These are phyloP conservation scores for Caenorhabditis sp. DNA, from an alignment of 2,888 invertebrate genomes.

Conservation along the genomic window DNA sequence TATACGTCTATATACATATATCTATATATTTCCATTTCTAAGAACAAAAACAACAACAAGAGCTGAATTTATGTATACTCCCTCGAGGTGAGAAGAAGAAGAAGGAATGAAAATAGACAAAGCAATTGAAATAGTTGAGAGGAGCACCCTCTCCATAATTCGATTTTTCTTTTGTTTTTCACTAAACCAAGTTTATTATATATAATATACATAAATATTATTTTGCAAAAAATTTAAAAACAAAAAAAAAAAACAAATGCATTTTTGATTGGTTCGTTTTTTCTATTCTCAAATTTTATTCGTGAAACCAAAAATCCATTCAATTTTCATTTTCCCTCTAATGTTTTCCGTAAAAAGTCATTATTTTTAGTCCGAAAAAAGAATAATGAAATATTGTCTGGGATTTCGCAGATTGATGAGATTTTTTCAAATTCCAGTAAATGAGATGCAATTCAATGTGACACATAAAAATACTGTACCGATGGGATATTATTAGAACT, in stretches of 20 bases:
- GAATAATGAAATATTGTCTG: no score
- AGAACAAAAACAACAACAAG: constrained; percentile 21
- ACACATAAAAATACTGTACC: no score
- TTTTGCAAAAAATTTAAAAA: not conserved
- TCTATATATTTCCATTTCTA: constrained; percentile 3
- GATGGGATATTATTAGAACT: no score
- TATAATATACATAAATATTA: not conserved
- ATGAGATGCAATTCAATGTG: not conserved
- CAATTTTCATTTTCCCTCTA: no score
- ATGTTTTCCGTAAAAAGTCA: no score
- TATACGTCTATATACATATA: not conserved
- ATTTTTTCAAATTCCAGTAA: not conserved
- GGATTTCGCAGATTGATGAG: no score
- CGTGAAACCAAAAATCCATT: not conserved
- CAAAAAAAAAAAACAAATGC: constrained; percentile 9
- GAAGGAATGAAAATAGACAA: constrained; percentile 1
- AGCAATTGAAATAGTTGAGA: constrained; percentile 32
- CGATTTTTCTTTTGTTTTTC: not conserved
- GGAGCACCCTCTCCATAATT: not conserved
- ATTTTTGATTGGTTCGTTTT: not conserved
- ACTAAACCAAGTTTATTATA: not conserved
- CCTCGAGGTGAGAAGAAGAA: constrained; percentile 1
- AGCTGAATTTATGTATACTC: constrained; percentile 26
- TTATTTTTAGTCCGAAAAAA: no score
- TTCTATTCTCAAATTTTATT: not conserved